A percentile compares a stretch with the other conserved stretches of the same genome.
Evolutionary conservation across 2,797 vertebrate genomes (phyloP).

Genomic region (Phataginus tetradactyla): DNA sequence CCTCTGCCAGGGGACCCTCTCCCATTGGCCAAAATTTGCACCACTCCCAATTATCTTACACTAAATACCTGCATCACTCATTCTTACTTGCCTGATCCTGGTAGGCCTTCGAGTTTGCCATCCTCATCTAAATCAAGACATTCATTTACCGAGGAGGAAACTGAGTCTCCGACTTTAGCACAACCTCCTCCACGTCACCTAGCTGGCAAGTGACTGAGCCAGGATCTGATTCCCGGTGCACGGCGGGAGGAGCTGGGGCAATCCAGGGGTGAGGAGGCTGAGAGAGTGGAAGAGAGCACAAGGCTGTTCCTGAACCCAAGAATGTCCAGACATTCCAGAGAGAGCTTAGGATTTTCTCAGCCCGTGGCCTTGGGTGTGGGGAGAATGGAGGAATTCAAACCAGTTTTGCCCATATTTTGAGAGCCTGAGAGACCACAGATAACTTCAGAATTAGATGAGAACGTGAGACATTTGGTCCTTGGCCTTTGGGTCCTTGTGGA

Average conservation of each 20-base stretch:
- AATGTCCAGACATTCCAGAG: background rate
- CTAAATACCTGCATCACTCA: fast-evolving
- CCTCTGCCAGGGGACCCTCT: background rate
- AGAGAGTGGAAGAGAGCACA: background rate
- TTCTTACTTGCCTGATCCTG: background rate
- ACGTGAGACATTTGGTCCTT: background rate
- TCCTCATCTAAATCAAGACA: background rate
- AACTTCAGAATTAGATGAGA: background rate
- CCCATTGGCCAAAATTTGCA: fast-evolving
- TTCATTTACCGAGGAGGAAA: background rate
- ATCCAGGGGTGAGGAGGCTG: fast-evolving
- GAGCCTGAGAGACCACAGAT: background rate
- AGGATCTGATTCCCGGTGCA: background rate
- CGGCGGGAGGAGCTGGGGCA: background rate
- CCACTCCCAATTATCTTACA: background rate
- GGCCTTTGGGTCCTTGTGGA: background rate
- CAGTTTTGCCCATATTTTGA: background rate
- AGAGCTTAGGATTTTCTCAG: background rate
- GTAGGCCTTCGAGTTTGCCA: background rate
- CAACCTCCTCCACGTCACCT: background rate
- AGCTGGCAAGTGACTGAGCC: too few relatives aligned
- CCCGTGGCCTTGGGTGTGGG: too few relatives aligned
- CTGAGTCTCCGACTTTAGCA: background rate
- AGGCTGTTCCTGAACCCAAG: background rate
- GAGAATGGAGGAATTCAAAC: background rate